Percentiles rank a stretch among this genome's conserved stretches.
Evolutionary conservation across 1,140 invertebrate genomes (phyloP).

Genomic region (Bombus terrestris): DNA sequence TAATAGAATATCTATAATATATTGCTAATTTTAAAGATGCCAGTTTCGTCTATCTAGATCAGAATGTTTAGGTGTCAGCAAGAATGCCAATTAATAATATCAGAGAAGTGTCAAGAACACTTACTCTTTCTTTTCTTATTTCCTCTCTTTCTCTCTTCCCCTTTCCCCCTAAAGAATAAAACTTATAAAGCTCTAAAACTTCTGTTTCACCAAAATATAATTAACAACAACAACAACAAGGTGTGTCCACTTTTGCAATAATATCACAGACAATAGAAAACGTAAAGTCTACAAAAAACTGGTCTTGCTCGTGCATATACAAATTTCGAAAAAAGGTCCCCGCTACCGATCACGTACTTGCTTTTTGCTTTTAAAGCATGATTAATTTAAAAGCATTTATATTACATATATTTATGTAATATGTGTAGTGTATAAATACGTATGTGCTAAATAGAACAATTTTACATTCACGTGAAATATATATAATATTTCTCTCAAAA

Average conservation of each 20-base stretch:
- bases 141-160: not conserved
- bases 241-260: conserved; percentile 61
- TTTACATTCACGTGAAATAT: conserved; percentile 42
- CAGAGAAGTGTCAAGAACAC: conserved; percentile 19
- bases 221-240: conserved; percentile 57
- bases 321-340: conserved; percentile 45
- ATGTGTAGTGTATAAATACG: conserved; percentile 22
- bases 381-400: not conserved
- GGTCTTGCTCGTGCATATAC: conserved; percentile 39
- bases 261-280: conserved; percentile 72
- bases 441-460: conserved; percentile 38
- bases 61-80: conserved; percentile 62
- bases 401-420: not conserved
- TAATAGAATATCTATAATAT: conserved; percentile 32
- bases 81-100: conserved; percentile 66
- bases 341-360: conserved; percentile 12
- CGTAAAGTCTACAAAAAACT: conserved; percentile 61
- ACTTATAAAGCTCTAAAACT: conserved; percentile 59
- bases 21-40: conserved; percentile 60
- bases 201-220: conserved; percentile 58
- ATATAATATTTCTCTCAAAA: conserved; percentile 30
- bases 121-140: conserved; percentile 3
- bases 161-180: conserved; percentile 44
- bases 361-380: conserved; percentile 30
- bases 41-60: conserved; percentile 56